A percentile compares a stretch with the other conserved stretches of the same genome.
Conservation (phyloP, 2,888 invertebrate species). For the Epinotia brunnichana region DNA sequence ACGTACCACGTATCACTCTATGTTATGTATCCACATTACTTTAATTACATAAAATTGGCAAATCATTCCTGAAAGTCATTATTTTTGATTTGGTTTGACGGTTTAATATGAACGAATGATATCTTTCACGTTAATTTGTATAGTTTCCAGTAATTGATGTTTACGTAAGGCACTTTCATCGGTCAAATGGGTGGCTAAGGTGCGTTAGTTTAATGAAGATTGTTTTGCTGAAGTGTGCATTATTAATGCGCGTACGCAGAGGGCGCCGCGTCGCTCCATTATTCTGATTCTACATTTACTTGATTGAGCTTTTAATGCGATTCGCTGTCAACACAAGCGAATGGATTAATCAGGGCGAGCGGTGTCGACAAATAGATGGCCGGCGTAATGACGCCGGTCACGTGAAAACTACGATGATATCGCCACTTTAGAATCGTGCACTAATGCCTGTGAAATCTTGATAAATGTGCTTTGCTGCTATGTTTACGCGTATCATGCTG, state of each 20-base stretch:
- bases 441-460: slow-evolving; percentile 47
- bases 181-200: slow-evolving; percentile 72
- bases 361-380: slow-evolving; percentile 72
- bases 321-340: slow-evolving; percentile 76
- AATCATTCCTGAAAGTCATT: slow-evolving; percentile 72
- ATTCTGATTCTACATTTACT: slow-evolving; percentile 83
- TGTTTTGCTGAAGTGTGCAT: slow-evolving; percentile 78
- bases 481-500: slow-evolving; percentile 27
- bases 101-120: slow-evolving; percentile 37
- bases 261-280: slow-evolving; percentile 75
- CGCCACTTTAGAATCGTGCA: slow-evolving; percentile 63
- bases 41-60: slow-evolving; percentile 72
- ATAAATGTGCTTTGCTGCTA: slow-evolving; percentile 38
- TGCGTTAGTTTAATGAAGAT: slow-evolving; percentile 81
- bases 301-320: slow-evolving; percentile 84
- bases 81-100: slow-evolving; percentile 63
- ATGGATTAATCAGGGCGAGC: slow-evolving; percentile 76
- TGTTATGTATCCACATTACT: slow-evolving; percentile 58
- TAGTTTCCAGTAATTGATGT: slow-evolving; percentile 57
- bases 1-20: slow-evolving; percentile 41
- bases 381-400: slow-evolving; percentile 74
- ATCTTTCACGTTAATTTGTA: slow-evolving; percentile 56
- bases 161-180: slow-evolving; percentile 55
- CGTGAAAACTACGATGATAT: slow-evolving; percentile 72
- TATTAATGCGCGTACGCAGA: slow-evolving; percentile 83